Base-by-base conservation (phyloP, 2,113 vertebrate species). In the Malurus cyaneus region DNA sequence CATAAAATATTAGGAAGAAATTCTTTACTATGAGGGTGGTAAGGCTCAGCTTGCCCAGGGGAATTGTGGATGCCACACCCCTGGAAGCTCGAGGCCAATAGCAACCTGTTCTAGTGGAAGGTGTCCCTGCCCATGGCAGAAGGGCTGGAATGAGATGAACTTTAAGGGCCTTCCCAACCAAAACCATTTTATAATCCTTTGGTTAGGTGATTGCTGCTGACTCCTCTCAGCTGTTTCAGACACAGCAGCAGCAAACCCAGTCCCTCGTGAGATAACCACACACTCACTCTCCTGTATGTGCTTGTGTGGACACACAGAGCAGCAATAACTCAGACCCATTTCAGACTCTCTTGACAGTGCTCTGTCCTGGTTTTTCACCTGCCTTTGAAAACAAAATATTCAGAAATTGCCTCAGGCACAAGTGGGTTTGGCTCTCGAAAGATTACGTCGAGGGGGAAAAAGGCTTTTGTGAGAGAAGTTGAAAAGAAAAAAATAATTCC, bases 361-460 rank as follows among this genome's bases (percentile, higher is more conserved):
- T 53, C 32, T 80, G 14, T 41, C 34, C 52, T 42, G 14, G 8
- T 28, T 80, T 86, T 89, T 49, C 60, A 93, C 19, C 44, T 74
- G 29, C 32, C n/a, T 92, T 83, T 83, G 52, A 60, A 92, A 84
- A 62, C 3, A 29, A 86, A 72, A 57, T 56, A 57, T 29, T 52
- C 42, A 70, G 52, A 72, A 95, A 66, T 78, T 62, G 29, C n/a
- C 39, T 84, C 23, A 53, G 49, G 57, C 39, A 60, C 24, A 72
- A 67, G 31, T 20, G 21, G 17, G 21, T 13, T 41, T 19, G 36
- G 19, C 11, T 76, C 20, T 78, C 0, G 0, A 50, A 66, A 88
- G 15, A 67, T 64, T 70, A 46, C 0, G 0, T 8, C 18, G 7
- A 3, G 0, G 0, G 1, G 2, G 1, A 10, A 12, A 12, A 32